phyloP scores from a whole-genome alignment of 2,113 vertebrate species.

The Podarcis muralis region DNA sequence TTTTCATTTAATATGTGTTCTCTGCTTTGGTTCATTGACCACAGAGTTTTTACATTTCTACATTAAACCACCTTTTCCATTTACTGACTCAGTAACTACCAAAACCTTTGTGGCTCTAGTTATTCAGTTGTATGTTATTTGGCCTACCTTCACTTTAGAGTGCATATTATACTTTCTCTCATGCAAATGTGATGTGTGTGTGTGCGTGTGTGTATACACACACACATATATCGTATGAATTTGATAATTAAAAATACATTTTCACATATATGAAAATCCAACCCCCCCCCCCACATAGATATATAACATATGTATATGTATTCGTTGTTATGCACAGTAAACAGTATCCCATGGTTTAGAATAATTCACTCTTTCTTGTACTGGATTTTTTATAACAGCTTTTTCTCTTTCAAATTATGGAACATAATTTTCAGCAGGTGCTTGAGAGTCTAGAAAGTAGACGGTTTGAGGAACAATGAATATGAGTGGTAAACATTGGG shows the following conservation, averaged over 20 bases:
- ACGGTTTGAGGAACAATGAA: not conserved
- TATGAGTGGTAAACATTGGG: not conserved
- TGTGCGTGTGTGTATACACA: too few relatives aligned
- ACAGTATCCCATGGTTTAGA: too few relatives aligned
- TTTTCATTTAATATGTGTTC: not conserved
- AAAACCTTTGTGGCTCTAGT: accelerated
- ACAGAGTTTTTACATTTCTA: not conserved
- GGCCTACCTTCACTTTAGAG: not conserved
- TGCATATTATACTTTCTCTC: slow-evolving; percentile 1
- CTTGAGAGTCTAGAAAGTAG: not conserved
- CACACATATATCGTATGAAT: too few relatives aligned
- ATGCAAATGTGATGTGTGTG: not conserved
- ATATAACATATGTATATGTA: too few relatives aligned
- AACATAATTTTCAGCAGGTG: not conserved
- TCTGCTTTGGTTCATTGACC: slow-evolving; percentile 30
- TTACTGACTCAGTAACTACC: slow-evolving; percentile 18
- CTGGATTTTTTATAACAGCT: too few relatives aligned
- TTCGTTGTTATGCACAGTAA: too few relatives aligned
- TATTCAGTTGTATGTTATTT: not conserved
- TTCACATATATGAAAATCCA: too few relatives aligned
- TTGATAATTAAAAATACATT: too few relatives aligned
- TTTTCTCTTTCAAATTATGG: too few relatives aligned
- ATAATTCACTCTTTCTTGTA: too few relatives aligned
- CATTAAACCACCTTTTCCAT: not conserved
- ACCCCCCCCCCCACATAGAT: too few relatives aligned